Percentiles rank a stretch among this genome's conserved stretches.
Conservation (phyloP, 1,140 invertebrate species). For the Macrotrachela quadricornifera region DNA sequence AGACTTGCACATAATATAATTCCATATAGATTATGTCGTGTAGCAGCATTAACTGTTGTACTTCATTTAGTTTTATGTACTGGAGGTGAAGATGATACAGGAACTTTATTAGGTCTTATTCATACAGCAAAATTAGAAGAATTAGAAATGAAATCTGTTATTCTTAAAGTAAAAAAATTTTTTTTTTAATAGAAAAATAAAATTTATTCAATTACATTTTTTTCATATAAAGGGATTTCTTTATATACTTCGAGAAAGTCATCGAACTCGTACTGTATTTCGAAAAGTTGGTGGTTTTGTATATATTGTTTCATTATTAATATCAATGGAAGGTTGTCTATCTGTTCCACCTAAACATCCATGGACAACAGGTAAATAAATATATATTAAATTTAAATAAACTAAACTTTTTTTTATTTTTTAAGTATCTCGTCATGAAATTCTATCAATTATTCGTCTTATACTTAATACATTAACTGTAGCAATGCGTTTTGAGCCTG, state of each 20-base stretch:
- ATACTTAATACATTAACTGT: conserved; percentile 86
- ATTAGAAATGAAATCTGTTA: conserved; percentile 62
- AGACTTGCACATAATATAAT: conserved; percentile 72
- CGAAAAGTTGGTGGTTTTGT: conserved; percentile 91
- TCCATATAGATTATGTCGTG: conserved; percentile 56
- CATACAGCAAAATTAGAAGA: conserved; percentile 57
- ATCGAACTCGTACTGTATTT: conserved; percentile 81
- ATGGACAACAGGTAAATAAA: conserved; percentile 23
- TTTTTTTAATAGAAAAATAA: neutral
- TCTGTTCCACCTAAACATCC: conserved; percentile 31
- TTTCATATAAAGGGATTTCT: conserved; percentile 47
- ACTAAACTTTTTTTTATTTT: conserved; percentile 32
- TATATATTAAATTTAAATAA: conserved; percentile 11
- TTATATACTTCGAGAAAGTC: conserved; percentile 69
- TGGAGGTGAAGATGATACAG: conserved; percentile 84
- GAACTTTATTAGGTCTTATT: conserved; percentile 64
- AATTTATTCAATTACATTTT: neutral
- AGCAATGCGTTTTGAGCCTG: conserved; percentile 93
- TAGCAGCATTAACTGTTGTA: conserved; percentile 46
- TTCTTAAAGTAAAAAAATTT: conserved; percentile 45
- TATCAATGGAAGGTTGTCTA: conserved; percentile 67
- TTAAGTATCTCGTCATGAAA: conserved; percentile 18
- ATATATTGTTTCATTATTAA: conserved; percentile 80
- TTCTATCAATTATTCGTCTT: conserved; percentile 42
- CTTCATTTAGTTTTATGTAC: conserved; percentile 66